A percentile compares a stretch with the other conserved stretches of the same genome.
These are phyloP conservation scores for Clusia tigrina DNA, from an alignment of 2,888 invertebrate genomes.

Conservation along the genomic window DNA sequence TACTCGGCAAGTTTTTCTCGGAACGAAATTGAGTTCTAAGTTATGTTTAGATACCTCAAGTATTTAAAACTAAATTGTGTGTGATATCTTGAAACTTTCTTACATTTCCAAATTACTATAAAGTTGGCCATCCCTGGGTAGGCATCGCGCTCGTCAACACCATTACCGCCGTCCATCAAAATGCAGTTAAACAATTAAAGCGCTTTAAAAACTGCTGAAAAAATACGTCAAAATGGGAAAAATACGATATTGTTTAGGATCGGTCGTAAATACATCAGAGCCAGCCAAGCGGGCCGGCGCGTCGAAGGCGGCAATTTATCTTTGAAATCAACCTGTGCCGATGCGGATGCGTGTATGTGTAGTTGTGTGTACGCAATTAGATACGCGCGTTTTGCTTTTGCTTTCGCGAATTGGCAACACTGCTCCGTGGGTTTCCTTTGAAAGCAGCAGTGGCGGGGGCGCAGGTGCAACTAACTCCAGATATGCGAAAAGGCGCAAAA, in stretches of 20 bases:
- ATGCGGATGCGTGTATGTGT: background rate
- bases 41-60: too few relatives aligned
- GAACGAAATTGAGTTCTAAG: too few relatives aligned
- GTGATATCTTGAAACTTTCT: too few relatives aligned
- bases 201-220: background rate
- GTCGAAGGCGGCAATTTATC: constrained; percentile 50
- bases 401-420: background rate
- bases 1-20: too few relatives aligned
- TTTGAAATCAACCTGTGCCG: constrained; percentile 48
- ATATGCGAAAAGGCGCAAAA: too few relatives aligned
- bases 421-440: background rate
- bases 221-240: background rate
- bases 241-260: background rate
- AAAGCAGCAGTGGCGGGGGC: too few relatives aligned
- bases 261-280: background rate
- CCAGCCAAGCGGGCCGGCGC: too few relatives aligned
- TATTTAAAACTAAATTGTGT: too few relatives aligned
- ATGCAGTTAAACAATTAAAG: constrained; percentile 9
- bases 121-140: too few relatives aligned
- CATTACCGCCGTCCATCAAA: background rate
- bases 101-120: too few relatives aligned
- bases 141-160: background rate
- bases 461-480: too few relatives aligned
- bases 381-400: background rate
- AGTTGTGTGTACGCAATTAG: constrained; percentile 3